phyloP scores from a whole-genome alignment of 2,113 vertebrate genomes.

The Mirounga angustirostris region DNA sequence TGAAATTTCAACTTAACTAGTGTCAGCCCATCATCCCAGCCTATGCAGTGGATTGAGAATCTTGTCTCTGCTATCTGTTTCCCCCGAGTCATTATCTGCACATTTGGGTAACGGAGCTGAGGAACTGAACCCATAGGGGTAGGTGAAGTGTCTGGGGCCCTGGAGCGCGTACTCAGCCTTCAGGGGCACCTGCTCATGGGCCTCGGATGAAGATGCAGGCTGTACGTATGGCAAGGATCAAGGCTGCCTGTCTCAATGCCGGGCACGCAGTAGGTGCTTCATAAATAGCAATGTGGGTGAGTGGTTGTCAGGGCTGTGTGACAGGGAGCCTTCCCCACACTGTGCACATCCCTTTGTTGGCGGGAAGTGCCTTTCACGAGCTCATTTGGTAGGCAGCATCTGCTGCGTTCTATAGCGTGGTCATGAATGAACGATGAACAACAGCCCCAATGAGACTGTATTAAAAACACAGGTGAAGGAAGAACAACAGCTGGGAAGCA shows the following conservation, averaged over 20 bases:
- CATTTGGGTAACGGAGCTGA: accelerated
- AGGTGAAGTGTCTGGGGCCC: accelerated
- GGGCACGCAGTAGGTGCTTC: background rate
- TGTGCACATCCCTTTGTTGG: background rate
- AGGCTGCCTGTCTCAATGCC: background rate
- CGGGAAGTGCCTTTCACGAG: background rate
- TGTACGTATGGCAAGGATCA: background rate
- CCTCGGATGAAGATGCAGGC: background rate
- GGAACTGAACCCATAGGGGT: background rate
- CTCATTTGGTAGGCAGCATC: background rate
- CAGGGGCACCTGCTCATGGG: accelerated
- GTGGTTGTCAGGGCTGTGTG: background rate
- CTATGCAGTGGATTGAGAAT: background rate
- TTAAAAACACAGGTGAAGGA: background rate
- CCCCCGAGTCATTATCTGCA: background rate
- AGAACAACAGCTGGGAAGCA: background rate
- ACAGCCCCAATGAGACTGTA: background rate
- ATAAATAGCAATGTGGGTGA: no score
- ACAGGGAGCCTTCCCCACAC: background rate
- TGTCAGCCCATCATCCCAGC: background rate
- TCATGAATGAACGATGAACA: background rate
- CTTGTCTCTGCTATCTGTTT: background rate
- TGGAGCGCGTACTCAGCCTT: background rate
- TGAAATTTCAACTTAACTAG: background rate
- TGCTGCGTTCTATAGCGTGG: accelerated